Evolutionary conservation across 2,113 vertebrate species (phyloP), one percentile per base, ranked within the genome.

Genomic region (Oostethus manadensis): DNA sequence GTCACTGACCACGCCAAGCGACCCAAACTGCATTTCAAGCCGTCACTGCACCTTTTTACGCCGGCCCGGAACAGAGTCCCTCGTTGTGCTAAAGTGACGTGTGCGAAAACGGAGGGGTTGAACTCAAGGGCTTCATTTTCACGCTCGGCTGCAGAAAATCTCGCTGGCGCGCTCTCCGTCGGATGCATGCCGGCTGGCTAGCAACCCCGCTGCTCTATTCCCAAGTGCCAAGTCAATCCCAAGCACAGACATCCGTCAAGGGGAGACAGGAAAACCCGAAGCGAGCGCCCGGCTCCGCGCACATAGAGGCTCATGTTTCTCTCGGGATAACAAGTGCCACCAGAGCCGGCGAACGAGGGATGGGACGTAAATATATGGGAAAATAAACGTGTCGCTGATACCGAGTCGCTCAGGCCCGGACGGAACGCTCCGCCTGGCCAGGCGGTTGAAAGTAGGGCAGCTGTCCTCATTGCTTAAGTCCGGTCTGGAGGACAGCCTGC

Each of bases 261-360:
- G 14, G 60, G 55, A 57, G 47, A 64, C 51, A 51, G 43, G 16
- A 2, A 68, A n/a, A n/a, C n/a, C n/a, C 2, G 38, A 42, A 14
- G 38, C 2, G 38, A 54, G 59, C 48, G 59, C 48, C 48, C 48
- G 1, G 46, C 17, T 9, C 46, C 46, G 4, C 13, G 38, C 58
- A 71, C 64, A 82, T 79, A 64, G 63, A 80, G 76, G 46, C 64
- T 75, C 79, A 70, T 20, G 46, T 88, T 86, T 84, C 86, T 70
- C 64, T 73, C 79, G 59, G 63, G 74, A 72, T 73, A 73, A 75
- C 80, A 76, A 78, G 73, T 48, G 69, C 65, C 70, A 76, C 13
- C 4, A 74, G 62, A 66, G 63, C 38, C 54, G 48, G 59, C 78
- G 45, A 58, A 78, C 60, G 10, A 48, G 40, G 46, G 68, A 75